Base-by-base conservation (phyloP, 92 coral and sea anemone species). In the Ricordea florida region DNA sequence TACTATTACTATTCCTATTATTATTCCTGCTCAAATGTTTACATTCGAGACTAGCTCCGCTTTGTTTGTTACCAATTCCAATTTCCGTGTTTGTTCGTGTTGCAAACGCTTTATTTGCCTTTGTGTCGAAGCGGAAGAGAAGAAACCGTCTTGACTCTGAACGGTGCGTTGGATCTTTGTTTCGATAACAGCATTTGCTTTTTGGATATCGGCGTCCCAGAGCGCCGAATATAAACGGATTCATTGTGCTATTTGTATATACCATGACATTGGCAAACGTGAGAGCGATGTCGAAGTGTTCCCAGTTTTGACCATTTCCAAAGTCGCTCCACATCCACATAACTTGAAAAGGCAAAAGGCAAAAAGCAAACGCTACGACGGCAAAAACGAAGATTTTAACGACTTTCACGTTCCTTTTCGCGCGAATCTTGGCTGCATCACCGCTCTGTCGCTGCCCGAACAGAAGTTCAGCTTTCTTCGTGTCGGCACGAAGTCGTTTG, bases 311-410 rank as follows among this genome's bases (percentile, higher is more conserved):
- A 13, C 89, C 89, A 33, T 57, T 57, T 11, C 94, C 94, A 29
- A 89, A 89, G 23, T 76, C 80, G 18, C 41, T 38, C 94, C 94
- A 89, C 73, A 89, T 66, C 83, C 90, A 89, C 88, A 79, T 85
- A 34, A 79, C 81, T 9, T 89, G 90, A 20, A 72, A 82, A 17
- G 94, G 94, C 58, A 85, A 30, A 21, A 89, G 78, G 38, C 94
- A 89, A 1, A 89, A 15, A 21, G 89, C 85, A 25, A 89, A 89
- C 34, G 86, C 81, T 11, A 80, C 58, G 29, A 89, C 94, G 35
- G 88, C 94, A 56, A 78, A 80, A 6, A 87, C 81, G 32, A 89
- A 89, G 42, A 74, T 69, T 51, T 89, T 80, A 11, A 85, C 89
- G 38, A 85, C 58, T 17, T 85, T 77, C 27, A 82, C 62, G 37